phyloP scores from a whole-genome alignment of 2,797 vertebrate species.

The Limosa lapponica region DNA sequence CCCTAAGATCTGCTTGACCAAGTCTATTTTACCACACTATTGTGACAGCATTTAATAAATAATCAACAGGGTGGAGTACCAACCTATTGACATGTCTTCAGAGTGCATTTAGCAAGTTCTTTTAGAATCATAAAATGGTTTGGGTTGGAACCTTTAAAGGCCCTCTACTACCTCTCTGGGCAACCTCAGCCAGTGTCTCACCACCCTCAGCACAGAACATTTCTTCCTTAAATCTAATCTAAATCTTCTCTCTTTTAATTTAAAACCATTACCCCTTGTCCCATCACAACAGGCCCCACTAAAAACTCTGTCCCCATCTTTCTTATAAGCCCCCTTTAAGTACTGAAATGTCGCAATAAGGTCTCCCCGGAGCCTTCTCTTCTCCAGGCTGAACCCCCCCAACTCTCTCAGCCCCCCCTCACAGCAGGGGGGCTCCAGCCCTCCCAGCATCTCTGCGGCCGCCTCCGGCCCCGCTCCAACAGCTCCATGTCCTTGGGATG shows the following conservation, averaged over 20 bases:
- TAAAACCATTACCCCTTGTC: neutral
- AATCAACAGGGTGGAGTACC: neutral
- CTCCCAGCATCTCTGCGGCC: neutral
- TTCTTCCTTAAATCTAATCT: neutral
- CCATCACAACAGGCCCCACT: neutral
- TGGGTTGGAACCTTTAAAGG: neutral
- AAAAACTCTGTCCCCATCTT: neutral
- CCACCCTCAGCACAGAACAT: neutral
- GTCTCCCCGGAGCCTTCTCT: neutral
- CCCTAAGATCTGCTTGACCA: neutral
- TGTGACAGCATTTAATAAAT: neutral
- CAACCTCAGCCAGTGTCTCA: neutral
- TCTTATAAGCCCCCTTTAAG: neutral
- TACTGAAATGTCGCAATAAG: neutral
- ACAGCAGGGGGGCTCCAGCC: neutral
- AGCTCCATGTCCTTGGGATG: neutral
- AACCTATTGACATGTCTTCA: neutral
- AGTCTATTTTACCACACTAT: neutral
- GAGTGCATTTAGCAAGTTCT: neutral
- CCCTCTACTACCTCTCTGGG: neutral
- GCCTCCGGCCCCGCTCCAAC: neutral
- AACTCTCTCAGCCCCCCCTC: neutral
- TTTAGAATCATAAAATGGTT: neutral
- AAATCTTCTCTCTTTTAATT: neutral
- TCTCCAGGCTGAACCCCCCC: neutral